Evolutionary conservation across 2,888 invertebrate genomes (phyloP).

Genomic region (Melanargia galathea): DNA sequence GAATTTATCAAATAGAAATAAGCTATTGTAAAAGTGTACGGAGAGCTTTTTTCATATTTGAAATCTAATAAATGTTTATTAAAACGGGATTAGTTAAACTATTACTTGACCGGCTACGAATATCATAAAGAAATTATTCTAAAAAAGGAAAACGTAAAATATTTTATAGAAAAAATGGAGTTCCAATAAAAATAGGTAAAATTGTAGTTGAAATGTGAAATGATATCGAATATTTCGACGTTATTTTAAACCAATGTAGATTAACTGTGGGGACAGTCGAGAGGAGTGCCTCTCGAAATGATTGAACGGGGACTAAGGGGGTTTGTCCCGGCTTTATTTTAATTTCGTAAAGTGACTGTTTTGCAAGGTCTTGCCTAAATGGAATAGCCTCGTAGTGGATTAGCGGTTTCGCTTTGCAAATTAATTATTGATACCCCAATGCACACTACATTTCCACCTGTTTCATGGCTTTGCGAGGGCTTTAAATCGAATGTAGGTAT

Average conservation of each 20-base stretch:
- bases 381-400: conserved; percentile 52
- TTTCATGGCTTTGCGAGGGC: conserved; percentile 26
- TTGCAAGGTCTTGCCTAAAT: conserved; percentile 68
- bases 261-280: conserved; percentile 69
- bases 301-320: conserved; percentile 79
- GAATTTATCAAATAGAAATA: conserved; percentile 3
- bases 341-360: conserved; percentile 80
- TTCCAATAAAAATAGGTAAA: not conserved
- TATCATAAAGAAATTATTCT: no score
- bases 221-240: conserved; percentile 53
- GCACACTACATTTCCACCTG: conserved; percentile 31
- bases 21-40: not conserved
- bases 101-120: no score
- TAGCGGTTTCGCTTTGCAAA: conserved; percentile 43
- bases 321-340: conserved; percentile 75
- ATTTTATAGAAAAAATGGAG: not conserved
- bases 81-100: not conserved
- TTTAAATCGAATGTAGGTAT: conserved; percentile 18
- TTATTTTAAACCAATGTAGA: conserved; percentile 55
- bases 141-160: not conserved
- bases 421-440: conserved; percentile 38
- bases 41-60: not conserved
- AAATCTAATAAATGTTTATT: not conserved
- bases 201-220: conserved; percentile 42
- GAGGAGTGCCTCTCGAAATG: conserved; percentile 74